phyloP scores from a whole-genome alignment of 2,113 vertebrate species.

The Oreochromis tanganicae region DNA sequence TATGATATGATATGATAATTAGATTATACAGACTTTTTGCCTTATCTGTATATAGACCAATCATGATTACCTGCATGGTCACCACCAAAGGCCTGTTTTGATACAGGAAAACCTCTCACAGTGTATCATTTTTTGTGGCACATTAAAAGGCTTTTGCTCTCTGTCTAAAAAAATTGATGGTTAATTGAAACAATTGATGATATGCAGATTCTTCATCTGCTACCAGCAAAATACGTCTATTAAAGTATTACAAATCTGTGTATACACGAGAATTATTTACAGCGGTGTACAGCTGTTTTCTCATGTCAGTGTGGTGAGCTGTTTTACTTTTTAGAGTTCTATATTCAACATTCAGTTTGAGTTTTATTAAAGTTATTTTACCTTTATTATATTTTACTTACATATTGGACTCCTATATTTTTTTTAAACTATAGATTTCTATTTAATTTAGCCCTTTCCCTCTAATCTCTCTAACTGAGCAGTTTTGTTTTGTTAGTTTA shows the following conservation, averaged over 20 bases:
- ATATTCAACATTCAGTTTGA: not conserved
- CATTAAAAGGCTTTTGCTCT: not conserved
- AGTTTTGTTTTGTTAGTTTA: not conserved
- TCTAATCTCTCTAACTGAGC: not conserved
- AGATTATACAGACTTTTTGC: not conserved
- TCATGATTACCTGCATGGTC: not conserved
- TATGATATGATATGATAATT: not conserved
- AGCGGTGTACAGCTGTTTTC: rapidly evolving
- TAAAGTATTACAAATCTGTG: not conserved
- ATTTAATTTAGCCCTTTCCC: not conserved
- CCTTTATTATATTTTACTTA: not conserved
- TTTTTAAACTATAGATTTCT: not conserved
- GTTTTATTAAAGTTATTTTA: not conserved
- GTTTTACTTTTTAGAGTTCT: rapidly evolving
- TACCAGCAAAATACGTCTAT: rapidly evolving
- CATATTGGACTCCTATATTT: not conserved
- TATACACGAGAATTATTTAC: not conserved
- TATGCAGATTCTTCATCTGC: not conserved
- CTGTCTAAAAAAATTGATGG: not conserved
- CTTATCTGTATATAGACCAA: not conserved
- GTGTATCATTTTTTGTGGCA: not conserved
- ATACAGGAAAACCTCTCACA: not conserved
- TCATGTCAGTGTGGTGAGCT: not conserved
- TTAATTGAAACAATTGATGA: not conserved
- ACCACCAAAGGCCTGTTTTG: not conserved